These are phyloP conservation scores for Slavum lentiscoides DNA, from an alignment of 2,888 invertebrate genomes.

Conservation along the genomic window DNA sequence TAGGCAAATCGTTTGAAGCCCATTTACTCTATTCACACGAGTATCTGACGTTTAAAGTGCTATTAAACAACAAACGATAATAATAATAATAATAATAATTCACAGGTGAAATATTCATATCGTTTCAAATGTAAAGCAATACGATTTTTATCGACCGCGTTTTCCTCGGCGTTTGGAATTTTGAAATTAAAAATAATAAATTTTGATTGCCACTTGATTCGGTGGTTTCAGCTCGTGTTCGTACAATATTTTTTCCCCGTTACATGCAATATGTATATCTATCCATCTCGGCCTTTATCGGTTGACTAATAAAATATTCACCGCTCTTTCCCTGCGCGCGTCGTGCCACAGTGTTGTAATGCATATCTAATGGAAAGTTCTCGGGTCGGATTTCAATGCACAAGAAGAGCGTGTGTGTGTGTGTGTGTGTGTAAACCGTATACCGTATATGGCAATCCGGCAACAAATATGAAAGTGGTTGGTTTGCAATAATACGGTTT, in stretches of 20 bases:
- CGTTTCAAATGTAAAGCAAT: too few species aligned
- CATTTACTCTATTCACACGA: too few species aligned
- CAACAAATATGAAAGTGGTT: conserved; percentile 14
- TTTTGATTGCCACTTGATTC: not conserved
- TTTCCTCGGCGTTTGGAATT: not conserved
- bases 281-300: conserved; percentile 22
- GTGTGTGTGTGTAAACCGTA: too few species aligned
- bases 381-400: conserved; percentile 31
- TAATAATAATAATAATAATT: too few species aligned
- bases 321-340: not conserved
- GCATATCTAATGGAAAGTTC: conserved; percentile 40
- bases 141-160: too few species aligned
- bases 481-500: conserved; percentile 36
- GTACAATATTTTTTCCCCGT: not conserved
- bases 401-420: not conserved
- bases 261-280: not conserved
- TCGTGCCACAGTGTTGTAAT: conserved; percentile 6
- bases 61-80: too few species aligned
- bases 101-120: not conserved
- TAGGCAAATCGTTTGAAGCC: too few species aligned
- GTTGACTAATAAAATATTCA: conserved; percentile 38
- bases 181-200: not conserved
- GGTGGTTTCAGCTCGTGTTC: not conserved
- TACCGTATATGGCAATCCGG: not conserved
- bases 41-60: too few species aligned